These are phyloP conservation scores for Bedellia somnulentella DNA, from an alignment of 2,888 invertebrate species.

Conservation along the genomic window DNA sequence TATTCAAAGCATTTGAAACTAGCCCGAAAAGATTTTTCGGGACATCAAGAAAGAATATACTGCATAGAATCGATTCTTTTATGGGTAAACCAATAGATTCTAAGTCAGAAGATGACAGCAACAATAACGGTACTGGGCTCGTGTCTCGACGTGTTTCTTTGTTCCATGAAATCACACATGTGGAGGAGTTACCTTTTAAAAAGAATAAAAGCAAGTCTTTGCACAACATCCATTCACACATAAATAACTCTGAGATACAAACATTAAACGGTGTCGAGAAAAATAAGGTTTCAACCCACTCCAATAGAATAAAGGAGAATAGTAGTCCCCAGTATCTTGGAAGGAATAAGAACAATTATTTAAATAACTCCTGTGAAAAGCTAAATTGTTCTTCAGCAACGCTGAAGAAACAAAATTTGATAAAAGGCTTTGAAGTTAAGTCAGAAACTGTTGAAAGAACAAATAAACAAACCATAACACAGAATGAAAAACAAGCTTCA, in stretches of 20 bases:
- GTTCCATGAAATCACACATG: slow-evolving; percentile 40
- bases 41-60: slow-evolving; percentile 45
- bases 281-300: not conserved
- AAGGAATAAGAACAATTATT: too few species aligned
- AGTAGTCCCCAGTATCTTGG: not conserved
- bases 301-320: too few species aligned
- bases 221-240: slow-evolving; percentile 20
- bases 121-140: slow-evolving; percentile 36
- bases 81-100: slow-evolving; percentile 27
- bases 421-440: too few species aligned
- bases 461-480: not conserved
- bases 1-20: slow-evolving; percentile 51
- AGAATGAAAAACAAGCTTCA: too few species aligned
- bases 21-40: slow-evolving; percentile 53
- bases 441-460: not conserved
- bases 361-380: too few species aligned
- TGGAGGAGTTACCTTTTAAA: slow-evolving; percentile 27
- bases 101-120: slow-evolving; percentile 15
- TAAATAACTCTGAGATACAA: too few species aligned
- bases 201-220: slow-evolving; percentile 30
- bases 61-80: slow-evolving; percentile 48
- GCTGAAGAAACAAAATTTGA: too few species aligned
- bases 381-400: too few species aligned
- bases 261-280: not conserved
- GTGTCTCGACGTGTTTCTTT: slow-evolving; percentile 51